A percentile compares a stretch with the other conserved stretches of the same genome.
Evolutionary conservation across 2,113 vertebrate genomes (phyloP).

Genomic region (Etia nguti): DNA sequence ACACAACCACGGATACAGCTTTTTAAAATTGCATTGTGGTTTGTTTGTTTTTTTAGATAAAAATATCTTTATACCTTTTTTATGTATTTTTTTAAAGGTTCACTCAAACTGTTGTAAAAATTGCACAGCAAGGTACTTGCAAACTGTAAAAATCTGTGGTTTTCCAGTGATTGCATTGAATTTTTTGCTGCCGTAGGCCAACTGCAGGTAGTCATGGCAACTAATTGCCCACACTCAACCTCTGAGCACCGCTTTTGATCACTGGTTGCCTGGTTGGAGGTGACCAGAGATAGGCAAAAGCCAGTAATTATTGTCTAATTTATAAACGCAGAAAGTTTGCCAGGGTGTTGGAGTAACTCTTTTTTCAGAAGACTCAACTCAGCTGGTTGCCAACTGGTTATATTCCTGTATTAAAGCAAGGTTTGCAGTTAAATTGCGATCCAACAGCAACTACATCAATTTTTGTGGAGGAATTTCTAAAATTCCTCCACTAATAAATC

Average conservation of each 20-base stretch:
- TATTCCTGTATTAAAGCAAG: background rate
- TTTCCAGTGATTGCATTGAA: background rate
- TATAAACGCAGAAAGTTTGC: background rate
- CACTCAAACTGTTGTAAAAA: background rate
- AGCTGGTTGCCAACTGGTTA: background rate
- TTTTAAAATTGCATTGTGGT: background rate
- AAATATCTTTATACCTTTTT: background rate
- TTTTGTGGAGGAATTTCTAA: background rate
- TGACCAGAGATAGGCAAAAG: background rate
- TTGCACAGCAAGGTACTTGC: background rate
- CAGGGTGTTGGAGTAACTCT: background rate
- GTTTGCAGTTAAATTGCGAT: background rate
- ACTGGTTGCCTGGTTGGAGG: background rate
- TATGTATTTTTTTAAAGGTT: background rate
- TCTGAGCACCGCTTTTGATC: background rate
- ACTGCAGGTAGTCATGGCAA: background rate
- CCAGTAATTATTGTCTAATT: background rate
- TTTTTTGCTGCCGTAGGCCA: background rate
- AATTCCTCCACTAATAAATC: too few species aligned
- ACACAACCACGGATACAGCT: fast-evolving
- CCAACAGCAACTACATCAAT: background rate
- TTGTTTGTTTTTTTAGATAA: too few species aligned
- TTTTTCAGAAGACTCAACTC: background rate
- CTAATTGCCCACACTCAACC: background rate
- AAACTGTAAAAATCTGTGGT: background rate